Percentiles rank a stretch among this genome's conserved stretches.
Conservation (phyloP, 2,797 vertebrate species). For the Anguilla obscura region DNA sequence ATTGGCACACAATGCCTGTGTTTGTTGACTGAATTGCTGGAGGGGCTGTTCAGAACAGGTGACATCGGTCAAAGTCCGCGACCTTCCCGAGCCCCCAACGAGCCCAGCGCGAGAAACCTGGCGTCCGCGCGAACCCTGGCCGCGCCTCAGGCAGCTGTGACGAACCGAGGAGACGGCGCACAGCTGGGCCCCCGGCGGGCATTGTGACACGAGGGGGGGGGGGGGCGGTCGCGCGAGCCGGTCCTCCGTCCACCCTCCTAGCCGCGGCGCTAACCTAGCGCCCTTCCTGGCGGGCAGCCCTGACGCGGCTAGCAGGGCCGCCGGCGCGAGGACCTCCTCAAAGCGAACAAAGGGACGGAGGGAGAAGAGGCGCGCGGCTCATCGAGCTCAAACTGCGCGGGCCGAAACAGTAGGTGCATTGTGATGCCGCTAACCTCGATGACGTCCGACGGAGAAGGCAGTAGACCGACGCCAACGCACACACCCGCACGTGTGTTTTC, state of each 20-base stretch:
- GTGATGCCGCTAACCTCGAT: not conserved
- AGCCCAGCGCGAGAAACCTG: not conserved
- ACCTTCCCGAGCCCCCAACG: not conserved
- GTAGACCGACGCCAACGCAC: slow-evolving; percentile 33
- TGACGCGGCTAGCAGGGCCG: not conserved
- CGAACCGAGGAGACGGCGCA: not conserved
- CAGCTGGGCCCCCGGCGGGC: not conserved
- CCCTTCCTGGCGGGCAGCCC: not conserved
- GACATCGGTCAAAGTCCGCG: not conserved
- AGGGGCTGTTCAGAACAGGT: not conserved
- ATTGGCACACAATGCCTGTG: not conserved
- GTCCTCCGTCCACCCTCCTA: not conserved
- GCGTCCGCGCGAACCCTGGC: not conserved
- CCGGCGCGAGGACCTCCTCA: not conserved
- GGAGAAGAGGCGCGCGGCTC: not conserved
- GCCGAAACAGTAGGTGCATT: not conserved
- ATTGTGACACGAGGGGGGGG: not conserved
- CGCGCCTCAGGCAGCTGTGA: not conserved
- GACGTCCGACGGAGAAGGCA: not conserved
- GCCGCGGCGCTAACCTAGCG: not conserved
- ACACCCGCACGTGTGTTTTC: slow-evolving; percentile 23
- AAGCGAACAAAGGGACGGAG: not conserved
- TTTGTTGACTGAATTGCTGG: not conserved
- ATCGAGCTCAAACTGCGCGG: not conserved
- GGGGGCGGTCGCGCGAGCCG: not conserved